Percentiles rank a stretch among this genome's conserved stretches.
Conservation (phyloP, 2,888 invertebrate genomes). For the Brachypalpus laphriformis region DNA sequence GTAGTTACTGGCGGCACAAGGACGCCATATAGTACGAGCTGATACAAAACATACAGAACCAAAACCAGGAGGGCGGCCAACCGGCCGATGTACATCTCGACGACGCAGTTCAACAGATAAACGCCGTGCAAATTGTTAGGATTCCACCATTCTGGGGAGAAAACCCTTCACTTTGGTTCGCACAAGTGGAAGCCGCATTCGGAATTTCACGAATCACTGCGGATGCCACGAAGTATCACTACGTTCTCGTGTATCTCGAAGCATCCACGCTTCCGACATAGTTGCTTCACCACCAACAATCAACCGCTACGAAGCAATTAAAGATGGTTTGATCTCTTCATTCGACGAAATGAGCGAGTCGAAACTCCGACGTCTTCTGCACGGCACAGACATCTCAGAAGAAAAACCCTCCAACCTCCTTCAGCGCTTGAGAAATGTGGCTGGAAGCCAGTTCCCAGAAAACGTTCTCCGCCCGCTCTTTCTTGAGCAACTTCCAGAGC, state of each 20-base stretch:
- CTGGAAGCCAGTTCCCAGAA: background rate
- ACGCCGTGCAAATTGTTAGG: too few species aligned
- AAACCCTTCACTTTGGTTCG: too few species aligned
- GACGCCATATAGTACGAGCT: too few species aligned
- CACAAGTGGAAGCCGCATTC: too few species aligned
- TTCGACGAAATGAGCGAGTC: slow-evolving; percentile 21
- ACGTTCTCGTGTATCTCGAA: background rate
- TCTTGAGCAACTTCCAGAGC: slow-evolving; percentile 1
- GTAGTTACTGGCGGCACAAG: too few species aligned
- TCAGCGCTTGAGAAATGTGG: slow-evolving; percentile 2
- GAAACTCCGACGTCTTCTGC: background rate
- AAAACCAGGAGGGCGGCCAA: too few species aligned
- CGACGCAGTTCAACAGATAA: too few species aligned
- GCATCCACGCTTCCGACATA: background rate
- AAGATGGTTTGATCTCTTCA: background rate
- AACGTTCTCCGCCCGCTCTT: slow-evolving; percentile 12
- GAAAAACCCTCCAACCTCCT: slow-evolving; percentile 17
- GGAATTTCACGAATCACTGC: background rate
- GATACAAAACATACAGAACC: too few species aligned
- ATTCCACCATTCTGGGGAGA: too few species aligned
- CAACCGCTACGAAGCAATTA: too few species aligned
- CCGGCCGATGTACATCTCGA: too few species aligned
- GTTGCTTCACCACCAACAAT: background rate
- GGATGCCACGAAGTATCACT: slow-evolving; percentile 12
- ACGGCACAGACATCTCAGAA: background rate